Percentiles rank a stretch among this genome's conserved stretches.
Evolutionary conservation across 2,888 invertebrate genomes (phyloP).

Genomic region (Drosophila maculinotata): DNA sequence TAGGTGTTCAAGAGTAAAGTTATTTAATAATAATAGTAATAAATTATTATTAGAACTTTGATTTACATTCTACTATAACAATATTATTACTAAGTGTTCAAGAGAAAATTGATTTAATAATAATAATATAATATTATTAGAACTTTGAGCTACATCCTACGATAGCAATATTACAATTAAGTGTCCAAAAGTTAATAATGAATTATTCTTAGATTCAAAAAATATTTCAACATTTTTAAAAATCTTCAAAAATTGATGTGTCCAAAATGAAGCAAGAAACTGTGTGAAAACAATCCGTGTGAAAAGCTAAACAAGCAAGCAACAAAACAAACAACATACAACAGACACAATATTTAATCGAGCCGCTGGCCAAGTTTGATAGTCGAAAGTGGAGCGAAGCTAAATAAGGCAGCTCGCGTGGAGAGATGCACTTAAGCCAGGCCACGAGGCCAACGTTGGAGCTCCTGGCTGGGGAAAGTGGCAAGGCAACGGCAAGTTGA

Average conservation of each 20-base stretch:
- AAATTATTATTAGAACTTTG: no score
- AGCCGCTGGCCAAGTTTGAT: slow-evolving; percentile 2
- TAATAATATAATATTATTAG: no score
- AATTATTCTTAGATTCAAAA: no score
- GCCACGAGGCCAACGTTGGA: slow-evolving; percentile 64
- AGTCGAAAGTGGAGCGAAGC: slow-evolving; percentile 17
- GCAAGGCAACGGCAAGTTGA: slow-evolving; percentile 82
- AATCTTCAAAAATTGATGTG: background rate
- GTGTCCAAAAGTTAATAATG: no score
- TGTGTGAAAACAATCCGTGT: slow-evolving; percentile 10
- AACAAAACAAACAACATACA: slow-evolving; percentile 2
- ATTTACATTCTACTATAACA: no score
- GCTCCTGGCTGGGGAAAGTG: slow-evolving; percentile 60
- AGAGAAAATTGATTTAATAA: no score
- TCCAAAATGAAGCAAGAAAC: background rate
- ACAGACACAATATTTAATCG: slow-evolving; percentile 7
- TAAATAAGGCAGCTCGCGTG: slow-evolving; percentile 4
- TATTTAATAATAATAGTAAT: no score
- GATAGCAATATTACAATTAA: no score
- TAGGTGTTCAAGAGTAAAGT: no score
- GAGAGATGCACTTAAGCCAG: slow-evolving; percentile 72
- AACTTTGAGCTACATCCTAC: no score
- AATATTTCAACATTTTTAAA: background rate
- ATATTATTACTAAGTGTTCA: no score
- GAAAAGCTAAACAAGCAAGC: slow-evolving; percentile 20